These are phyloP conservation scores for Montipora sp. DNA, from an alignment of 64 coral and sea anemone species.

Conservation along the genomic window DNA sequence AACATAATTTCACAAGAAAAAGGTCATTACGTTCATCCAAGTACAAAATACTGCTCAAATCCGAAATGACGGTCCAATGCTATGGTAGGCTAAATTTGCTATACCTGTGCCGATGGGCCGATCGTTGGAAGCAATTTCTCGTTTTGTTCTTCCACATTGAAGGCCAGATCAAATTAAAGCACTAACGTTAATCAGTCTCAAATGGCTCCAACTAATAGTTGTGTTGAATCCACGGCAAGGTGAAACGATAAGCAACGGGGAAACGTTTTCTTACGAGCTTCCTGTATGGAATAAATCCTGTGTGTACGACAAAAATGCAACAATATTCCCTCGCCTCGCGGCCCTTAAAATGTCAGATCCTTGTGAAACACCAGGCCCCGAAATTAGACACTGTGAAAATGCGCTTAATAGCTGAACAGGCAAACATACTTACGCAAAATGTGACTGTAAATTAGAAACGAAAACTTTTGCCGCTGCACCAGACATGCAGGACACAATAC, in stretches of 20 bases:
- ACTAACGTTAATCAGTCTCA: not conserved
- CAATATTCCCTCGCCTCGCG: conserved; percentile 44
- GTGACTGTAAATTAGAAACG: conserved; percentile 37
- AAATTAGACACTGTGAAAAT: not conserved
- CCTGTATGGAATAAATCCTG: conserved; percentile 40
- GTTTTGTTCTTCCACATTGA: not conserved
- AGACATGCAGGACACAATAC: conserved; percentile 66
- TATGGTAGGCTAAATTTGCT: not conserved
- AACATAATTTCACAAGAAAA: not conserved
- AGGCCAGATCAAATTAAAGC: not conserved
- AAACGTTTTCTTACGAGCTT: not conserved
- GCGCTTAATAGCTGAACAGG: not conserved
- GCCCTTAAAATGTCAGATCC: conserved; percentile 7
- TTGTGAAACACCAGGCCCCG: not conserved
- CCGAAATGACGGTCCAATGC: not conserved
- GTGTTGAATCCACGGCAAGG: not conserved
- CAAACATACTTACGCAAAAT: conserved; percentile 34
- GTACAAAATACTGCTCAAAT: not conserved
- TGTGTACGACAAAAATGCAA: conserved; percentile 52
- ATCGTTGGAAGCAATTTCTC: conserved; percentile 23
- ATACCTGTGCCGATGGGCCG: not conserved
- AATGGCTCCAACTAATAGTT: not conserved
- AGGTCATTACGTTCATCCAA: not conserved
- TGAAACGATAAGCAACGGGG: not conserved
- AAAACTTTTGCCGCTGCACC: conserved; percentile 50